phyloP scores from a whole-genome alignment of 2,797 vertebrate species.

The Lepilemur ruficaudatus region DNA sequence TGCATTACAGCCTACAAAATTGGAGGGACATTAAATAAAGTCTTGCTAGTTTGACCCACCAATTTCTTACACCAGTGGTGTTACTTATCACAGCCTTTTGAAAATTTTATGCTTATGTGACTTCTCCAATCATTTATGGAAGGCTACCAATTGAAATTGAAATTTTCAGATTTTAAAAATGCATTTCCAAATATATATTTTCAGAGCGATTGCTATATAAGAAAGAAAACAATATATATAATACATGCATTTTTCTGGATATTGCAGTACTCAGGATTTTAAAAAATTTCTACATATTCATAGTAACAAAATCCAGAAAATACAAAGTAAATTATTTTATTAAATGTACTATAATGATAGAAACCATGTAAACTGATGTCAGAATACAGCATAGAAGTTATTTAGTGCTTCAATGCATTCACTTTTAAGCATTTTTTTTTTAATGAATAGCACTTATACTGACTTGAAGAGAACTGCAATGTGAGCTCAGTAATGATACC shows the following conservation, averaged over 20 bases:
- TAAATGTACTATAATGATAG: neutral
- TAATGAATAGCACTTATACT: neutral
- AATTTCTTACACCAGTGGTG: neutral
- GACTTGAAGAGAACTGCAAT: neutral
- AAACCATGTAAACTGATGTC: neutral
- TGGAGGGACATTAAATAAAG: neutral
- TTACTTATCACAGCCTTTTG: neutral
- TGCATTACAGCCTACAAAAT: neutral
- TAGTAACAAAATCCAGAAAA: slow-evolving; percentile 22
- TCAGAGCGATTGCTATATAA: neutral
- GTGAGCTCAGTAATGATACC: neutral
- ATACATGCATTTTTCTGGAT: neutral
- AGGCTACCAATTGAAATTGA: neutral
- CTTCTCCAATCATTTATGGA: slow-evolving; percentile 8
- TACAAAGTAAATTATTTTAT: neutral
- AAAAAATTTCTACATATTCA: slow-evolving; percentile 4
- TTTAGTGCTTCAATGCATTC: neutral
- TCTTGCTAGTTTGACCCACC: neutral
- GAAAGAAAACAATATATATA: neutral
- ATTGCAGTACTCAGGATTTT: neutral
- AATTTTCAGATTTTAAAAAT: slow-evolving; percentile 11
- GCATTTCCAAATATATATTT: slow-evolving; percentile 2
- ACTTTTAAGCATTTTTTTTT: neutral
- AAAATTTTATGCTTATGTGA: neutral
- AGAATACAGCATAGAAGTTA: neutral